Base-by-base conservation (phyloP, 1,140 invertebrate species). In the Ceratina australensis region DNA sequence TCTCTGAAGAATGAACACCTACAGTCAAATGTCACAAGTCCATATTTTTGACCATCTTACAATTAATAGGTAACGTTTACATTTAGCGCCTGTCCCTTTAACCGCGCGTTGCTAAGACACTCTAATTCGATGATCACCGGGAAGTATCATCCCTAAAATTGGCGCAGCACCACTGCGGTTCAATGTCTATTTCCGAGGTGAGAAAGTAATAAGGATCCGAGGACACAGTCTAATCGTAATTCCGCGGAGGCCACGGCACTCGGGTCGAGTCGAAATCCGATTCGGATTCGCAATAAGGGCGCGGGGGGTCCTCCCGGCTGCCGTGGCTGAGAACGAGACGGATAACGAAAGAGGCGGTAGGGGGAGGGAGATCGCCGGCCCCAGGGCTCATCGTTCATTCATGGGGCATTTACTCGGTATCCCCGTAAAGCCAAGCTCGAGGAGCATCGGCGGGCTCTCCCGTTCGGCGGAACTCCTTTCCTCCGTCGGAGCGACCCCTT, bases 331-430 rank as follows among this genome's bases (percentile, higher is more conserved):
- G 78, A 24, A 33, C 52, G 15, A 67, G 66, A 26, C 56, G 22
- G 56, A 10, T 12, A 76, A 15, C 63, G 66, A 33, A 4, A 12
- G 61, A 13, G 61, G 10, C 24, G 47, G n/a, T n/a, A n/a, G n/a
- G n/a, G n/a, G n/a, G n/a, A n/a, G n/a, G 42, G 49, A 72, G 80
- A 79, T 71, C 75, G 79, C 86, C 85, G 85, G 81, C 87, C 87
- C 85, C 85, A 47, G 72, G 87, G 86, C 90, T 92, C 91, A 91
- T 92, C 91, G 89, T 90, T 92, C 91, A 92, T 92, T 91, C 91
- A 92, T 91, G 90, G 91, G 87, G 90, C 91, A 92, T 92, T 92
- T 91, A 90, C 91, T 90, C 87, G 82, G 87, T 89, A 90, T 90
- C 88, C 89, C 84, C 86, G 89, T 90, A 91, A 91, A 91, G 89